Base-by-base conservation (phyloP, 2,888 invertebrate genomes). In the Micoletzkya japonica region DNA sequence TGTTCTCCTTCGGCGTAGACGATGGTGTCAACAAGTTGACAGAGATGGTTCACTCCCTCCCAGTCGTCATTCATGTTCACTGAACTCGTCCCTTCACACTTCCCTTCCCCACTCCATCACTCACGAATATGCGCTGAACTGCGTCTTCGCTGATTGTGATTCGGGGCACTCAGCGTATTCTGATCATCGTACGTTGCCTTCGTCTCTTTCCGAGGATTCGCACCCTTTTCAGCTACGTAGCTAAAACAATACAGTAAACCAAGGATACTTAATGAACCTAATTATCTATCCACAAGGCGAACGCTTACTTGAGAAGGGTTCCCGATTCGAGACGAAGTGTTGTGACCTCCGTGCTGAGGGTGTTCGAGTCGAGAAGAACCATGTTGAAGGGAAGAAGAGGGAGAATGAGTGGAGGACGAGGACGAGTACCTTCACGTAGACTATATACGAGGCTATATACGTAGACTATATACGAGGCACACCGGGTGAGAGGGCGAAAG, bases 11-110 rank as follows among this genome's bases (percentile, higher is more conserved):
- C 82, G 52, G 76, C 76, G 54, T 79, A 79, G 28, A 83, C 76
- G 44, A 80, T 75, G 28, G 74, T 71, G 74, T 83, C 83, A 56
- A 82, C 71, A 49, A 76, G 72, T 64, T 81, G 79, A 58, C 82
- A 82, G 14, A 83, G 71, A 2, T 76, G 74, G 70, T 76, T 76
- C 39, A 83, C 82, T 49, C 82, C 81, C 37, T 81, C 81, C 82
- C 82, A 83, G 34, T 78, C 77, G 63, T 83, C 81, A 30, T 14
- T 37, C 26, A 54, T 54, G 37, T 66, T 54, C 28, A 54, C 63
- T 63, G 63, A 54, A 66, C 14, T 26, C 30, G 30, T 26, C 57
- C 30, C 26, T 57, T 57, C 3, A 57, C 14, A 4, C 10, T 10
- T 39, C 39, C 17, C 17, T 39, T 17, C 39, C 39, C 17, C 39